Evolutionary conservation across 92 coral and sea anemone species (phyloP), one percentile per base, ranked within the genome.

Genomic region (Heliopora coerulea): DNA sequence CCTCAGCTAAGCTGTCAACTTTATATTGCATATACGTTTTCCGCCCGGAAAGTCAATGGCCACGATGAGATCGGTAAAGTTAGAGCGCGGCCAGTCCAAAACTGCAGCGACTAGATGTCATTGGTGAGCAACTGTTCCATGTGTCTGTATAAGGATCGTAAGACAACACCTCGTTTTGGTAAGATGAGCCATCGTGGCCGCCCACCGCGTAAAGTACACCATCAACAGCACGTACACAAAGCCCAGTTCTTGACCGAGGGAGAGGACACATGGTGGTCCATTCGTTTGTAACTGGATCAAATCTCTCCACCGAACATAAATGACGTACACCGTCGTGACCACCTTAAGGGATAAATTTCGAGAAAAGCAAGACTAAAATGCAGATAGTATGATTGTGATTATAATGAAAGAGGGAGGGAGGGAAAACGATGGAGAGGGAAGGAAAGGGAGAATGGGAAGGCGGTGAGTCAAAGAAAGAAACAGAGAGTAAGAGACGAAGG

Each of bases 311-410:
- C 80, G 93, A 88, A 49, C 93, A 65, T 46, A 91, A 77, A 68
- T 91, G 97, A 28, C 88, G 88, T 29, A 91, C 97, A 3, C 97
- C 97, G 80, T 91, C 86, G 63, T 91, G 97, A 10, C 97, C 97
- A 85, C 90, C 97, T 91, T 41, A 13, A 11, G 41, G 33, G 59
- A 54, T 32, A 70, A 18, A 31, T 58, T 41, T 0, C 37, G 4
- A 23, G 27, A 31, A 66, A 10, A 60, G 23, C 48, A 73, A 54
- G 17, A 14, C 28, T 15, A 37, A 26, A 39, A 9, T 15, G n/a
- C 34, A 6, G 25, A 25, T 24, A n/a, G 42, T 4, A 37, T 37
- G 42, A 12, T n/a, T n/a, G n/a, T n/a, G n/a, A n/a, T n/a, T n/a
- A n/a, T n/a, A n/a, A n/a, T n/a, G 11, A 37, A 37, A 37, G 42